Conservation (phyloP, 2,888 invertebrate species). For the Hirtodrosophila alboralis region DNA sequence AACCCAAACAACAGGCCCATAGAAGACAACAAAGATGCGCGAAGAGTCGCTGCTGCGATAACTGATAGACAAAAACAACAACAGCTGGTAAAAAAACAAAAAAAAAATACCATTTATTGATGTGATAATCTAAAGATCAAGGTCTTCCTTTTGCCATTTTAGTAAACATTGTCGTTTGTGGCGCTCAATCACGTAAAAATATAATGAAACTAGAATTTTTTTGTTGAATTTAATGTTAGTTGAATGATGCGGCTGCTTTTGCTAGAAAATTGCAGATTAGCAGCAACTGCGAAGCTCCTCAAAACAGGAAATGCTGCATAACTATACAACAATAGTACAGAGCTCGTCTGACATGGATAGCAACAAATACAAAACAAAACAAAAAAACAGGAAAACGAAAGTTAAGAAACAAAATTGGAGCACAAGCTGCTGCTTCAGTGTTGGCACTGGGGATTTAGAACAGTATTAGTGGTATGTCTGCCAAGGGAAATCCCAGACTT, state of each 20-base stretch:
- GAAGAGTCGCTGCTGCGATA: conserved; percentile 26
- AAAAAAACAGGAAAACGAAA: conserved; percentile 39
- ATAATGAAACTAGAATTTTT: conserved; percentile 71
- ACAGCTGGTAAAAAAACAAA: too few species aligned
- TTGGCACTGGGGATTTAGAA: conserved; percentile 52
- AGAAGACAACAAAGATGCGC: conserved; percentile 39
- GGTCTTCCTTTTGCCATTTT: conserved; percentile 76
- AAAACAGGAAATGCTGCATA: conserved; percentile 51
- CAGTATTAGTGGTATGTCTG: too few species aligned
- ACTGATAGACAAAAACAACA: conserved; percentile 32
- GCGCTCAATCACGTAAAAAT: conserved; percentile 23
- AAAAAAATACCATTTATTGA: conserved; percentile 70
- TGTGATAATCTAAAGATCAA: conserved; percentile 79
- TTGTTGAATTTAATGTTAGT: conserved; percentile 30
- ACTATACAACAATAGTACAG: conserved; percentile 10
- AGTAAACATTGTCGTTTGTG: conserved; percentile 33
- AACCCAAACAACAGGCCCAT: conserved; percentile 33
- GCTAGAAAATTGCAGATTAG: conserved; percentile 37
- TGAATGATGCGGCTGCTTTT: conserved; percentile 23
- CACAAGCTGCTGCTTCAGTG: conserved; percentile 42
- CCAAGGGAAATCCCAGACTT: conserved; percentile 32
- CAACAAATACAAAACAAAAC: neutral
- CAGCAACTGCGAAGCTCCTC: conserved; percentile 16
- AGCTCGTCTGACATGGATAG: conserved; percentile 15
- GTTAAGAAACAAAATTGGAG: conserved; percentile 61